Evolutionary conservation across 2,797 vertebrate genomes (phyloP).

Genomic region (Poeciliopsis paucimaculata): DNA sequence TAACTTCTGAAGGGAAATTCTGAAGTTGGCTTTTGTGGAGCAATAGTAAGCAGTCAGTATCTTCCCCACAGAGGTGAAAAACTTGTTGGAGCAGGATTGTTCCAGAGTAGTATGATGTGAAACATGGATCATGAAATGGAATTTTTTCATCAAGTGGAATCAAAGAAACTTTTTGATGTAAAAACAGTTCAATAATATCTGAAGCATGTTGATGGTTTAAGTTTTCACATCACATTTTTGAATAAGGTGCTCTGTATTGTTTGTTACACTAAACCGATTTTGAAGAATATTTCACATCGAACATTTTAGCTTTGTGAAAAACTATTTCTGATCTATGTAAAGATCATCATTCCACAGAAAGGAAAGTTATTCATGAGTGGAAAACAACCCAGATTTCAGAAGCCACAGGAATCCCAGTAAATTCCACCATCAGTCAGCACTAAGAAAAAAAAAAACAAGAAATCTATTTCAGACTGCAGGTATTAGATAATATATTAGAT

Average conservation of each 20-base stretch:
- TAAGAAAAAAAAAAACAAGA: neutral
- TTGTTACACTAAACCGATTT: neutral
- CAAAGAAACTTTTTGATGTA: neutral
- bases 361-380: too few species aligned
- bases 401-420: neutral
- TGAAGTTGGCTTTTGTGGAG: neutral
- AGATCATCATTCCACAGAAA: too few species aligned
- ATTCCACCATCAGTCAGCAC: neutral
- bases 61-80: neutral
- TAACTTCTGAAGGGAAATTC: conserved; percentile 27
- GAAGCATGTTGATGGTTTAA: neutral
- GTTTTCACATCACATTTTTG: neutral
- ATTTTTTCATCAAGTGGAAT: neutral
- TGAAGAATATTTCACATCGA: neutral
- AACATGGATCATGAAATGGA: neutral
- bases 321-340: neutral
- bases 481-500: too few species aligned
- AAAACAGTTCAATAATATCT: neutral
- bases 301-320: neutral
- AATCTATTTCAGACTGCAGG: neutral
- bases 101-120: neutral
- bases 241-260: neutral
- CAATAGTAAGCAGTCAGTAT: neutral
- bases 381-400: neutral
- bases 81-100: neutral